Evolutionary conservation across 64 coral and sea anemone species (phyloP).

Genomic region (Actinia equina): DNA sequence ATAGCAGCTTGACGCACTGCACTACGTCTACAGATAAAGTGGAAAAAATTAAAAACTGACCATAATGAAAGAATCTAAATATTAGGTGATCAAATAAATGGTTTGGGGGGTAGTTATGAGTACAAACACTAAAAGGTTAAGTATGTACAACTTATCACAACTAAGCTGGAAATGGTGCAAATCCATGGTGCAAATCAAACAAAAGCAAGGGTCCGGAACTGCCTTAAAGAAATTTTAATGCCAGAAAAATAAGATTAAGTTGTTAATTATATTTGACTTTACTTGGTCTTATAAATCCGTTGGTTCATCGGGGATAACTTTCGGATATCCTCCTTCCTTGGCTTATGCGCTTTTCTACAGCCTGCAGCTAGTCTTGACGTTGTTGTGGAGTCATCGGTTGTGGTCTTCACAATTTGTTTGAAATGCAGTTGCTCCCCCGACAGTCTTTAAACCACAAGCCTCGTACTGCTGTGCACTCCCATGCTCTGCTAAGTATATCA

Average conservation of each 20-base stretch:
- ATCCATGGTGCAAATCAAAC: no score
- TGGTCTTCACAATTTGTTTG: background rate
- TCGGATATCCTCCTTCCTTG: background rate
- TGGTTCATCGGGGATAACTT: background rate
- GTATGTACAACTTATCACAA: no score
- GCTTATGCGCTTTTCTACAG: background rate
- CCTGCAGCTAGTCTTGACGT: background rate
- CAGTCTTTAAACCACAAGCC: constrained; percentile 3
- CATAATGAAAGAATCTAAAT: no score
- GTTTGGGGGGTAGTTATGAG: no score
- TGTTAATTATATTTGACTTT: no score
- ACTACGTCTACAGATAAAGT: constrained; percentile 18
- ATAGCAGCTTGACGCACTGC: constrained; percentile 6
- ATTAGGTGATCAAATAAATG: no score
- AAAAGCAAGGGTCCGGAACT: no score
- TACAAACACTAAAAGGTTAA: no score
- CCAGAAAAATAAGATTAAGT: no score
- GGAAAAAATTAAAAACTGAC: background rate
- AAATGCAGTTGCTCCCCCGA: constrained; percentile 36
- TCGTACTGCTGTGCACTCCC: constrained; percentile 14
- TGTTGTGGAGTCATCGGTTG: background rate
- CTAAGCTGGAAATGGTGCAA: no score
- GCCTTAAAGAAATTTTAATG: no score
- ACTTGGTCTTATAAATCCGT: background rate
- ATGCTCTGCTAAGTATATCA: constrained; percentile 10